Evolutionary conservation across 2,888 invertebrate species (phyloP).

Genomic region (Capitulum mitella): DNA sequence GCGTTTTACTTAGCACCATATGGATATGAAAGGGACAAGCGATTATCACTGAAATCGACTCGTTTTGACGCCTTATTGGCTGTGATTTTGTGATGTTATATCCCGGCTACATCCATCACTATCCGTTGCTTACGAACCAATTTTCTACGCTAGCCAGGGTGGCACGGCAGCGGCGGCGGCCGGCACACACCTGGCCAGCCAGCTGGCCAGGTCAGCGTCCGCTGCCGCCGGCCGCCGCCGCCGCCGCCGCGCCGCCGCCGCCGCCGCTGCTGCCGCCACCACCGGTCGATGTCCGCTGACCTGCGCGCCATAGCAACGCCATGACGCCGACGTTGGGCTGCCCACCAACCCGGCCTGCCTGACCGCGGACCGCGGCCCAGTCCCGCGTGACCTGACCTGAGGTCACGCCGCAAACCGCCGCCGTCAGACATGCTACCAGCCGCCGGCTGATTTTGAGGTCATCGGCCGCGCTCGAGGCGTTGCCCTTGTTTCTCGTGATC

Average conservation of each 20-base stretch:
- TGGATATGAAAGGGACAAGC: too few species aligned
- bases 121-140: too few species aligned
- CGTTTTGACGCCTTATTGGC: too few species aligned
- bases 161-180: too few species aligned
- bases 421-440: background rate
- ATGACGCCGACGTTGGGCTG: background rate
- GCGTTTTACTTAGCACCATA: too few species aligned
- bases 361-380: background rate
- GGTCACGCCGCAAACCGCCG: background rate
- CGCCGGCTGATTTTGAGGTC: background rate
- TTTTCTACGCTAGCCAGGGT: too few species aligned
- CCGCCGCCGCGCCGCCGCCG: background rate
- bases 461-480: background rate
- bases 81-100: too few species aligned
- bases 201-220: background rate
- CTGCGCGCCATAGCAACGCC: background rate
- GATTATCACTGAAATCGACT: too few species aligned
- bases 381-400: background rate
- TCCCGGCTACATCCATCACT: too few species aligned
- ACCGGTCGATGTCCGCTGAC: background rate
- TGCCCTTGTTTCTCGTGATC: conserved; percentile 21
- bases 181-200: too few species aligned
- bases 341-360: background rate
- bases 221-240: background rate
- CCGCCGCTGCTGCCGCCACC: background rate